Base-by-base conservation (phyloP, 2,888 invertebrate species). In the Rhimphoctona megacephalus region DNA sequence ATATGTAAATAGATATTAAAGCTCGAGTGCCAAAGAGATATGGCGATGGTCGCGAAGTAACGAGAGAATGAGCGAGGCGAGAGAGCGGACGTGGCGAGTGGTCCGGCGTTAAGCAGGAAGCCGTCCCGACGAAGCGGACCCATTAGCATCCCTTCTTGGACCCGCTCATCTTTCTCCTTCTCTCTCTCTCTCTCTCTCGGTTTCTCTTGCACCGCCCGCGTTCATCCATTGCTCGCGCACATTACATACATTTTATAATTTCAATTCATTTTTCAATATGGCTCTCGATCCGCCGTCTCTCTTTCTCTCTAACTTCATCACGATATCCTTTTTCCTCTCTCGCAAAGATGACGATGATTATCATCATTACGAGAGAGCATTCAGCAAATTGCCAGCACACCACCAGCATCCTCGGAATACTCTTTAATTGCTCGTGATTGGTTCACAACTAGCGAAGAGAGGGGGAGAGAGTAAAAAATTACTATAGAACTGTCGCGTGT, bases 51-150 rank as follows among this genome's bases (percentile, higher is more conserved):
- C 83, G 88, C 85, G 85, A 85, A 84, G 88, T 87, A 88, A 86
- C 85, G 89, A 88, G 84, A 86, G 77, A 86, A 81, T 83, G 89
- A 76, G 86, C 83, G 79, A 82, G 79, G 81, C 81, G 83, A 86
- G 85, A 87, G 86, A 86, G 87, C 90, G 93, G 93, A 92, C 92
- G 92, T 92, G 91, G 92, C 92, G 93, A 93, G 92, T 92, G 93
- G 93, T 91, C 91, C 91, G 93, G 93, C 93, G 94, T 94, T 94
- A 94, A 94, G 95, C 95, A 95, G 94, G 94, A 95, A 95, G 94
- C 95, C 94, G 95, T 95, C 96, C 95, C 96, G 95, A 95, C 95
- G 95, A 94, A 94, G 94, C 94, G 94, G 93, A 93, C 92, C 94
- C 94, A 95, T 95, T 95, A 95, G 94, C 95, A 95, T 95, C 95